A percentile compares a stretch with the other conserved stretches of the same genome.
phyloP scores from a whole-genome alignment of 2,113 vertebrate genomes.

The Trogon surrucura region DNA sequence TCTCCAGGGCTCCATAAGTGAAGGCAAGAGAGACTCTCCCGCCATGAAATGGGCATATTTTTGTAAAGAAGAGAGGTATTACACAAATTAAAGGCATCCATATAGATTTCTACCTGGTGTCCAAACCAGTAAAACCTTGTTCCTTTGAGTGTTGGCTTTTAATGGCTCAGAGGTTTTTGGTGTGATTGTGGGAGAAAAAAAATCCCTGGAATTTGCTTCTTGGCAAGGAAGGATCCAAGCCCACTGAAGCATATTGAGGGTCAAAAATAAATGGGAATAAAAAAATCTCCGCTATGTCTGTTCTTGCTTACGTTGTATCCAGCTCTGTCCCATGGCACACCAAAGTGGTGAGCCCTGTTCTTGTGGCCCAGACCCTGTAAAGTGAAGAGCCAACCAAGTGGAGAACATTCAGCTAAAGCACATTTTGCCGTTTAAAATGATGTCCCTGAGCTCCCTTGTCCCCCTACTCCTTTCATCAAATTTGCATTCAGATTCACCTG shows the following conservation, averaged over 20 bases:
- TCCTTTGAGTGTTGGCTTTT: background rate
- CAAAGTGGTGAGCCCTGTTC: background rate
- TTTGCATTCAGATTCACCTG: background rate
- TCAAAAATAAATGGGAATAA: background rate
- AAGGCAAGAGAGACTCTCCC: slow-evolving; percentile 1
- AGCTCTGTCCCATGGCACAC: background rate
- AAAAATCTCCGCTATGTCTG: background rate
- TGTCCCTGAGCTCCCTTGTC: background rate
- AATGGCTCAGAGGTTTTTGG: background rate
- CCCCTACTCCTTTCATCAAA: background rate
- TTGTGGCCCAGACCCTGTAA: background rate
- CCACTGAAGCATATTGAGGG: background rate
- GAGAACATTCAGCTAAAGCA: background rate
- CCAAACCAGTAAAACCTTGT: background rate
- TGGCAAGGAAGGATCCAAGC: background rate
- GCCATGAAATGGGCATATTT: background rate
- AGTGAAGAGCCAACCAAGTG: background rate
- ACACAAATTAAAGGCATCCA: background rate
- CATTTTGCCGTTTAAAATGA: background rate
- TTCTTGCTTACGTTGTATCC: background rate
- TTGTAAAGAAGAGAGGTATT: background rate
- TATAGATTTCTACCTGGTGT: background rate
- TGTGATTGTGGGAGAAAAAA: background rate
- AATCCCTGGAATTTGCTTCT: background rate
- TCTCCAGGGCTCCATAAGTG: slow-evolving; percentile 18